These are phyloP conservation scores for Ptycholaimellus sp. DNA, from an alignment of 2,888 invertebrate species.

Conservation along the genomic window DNA sequence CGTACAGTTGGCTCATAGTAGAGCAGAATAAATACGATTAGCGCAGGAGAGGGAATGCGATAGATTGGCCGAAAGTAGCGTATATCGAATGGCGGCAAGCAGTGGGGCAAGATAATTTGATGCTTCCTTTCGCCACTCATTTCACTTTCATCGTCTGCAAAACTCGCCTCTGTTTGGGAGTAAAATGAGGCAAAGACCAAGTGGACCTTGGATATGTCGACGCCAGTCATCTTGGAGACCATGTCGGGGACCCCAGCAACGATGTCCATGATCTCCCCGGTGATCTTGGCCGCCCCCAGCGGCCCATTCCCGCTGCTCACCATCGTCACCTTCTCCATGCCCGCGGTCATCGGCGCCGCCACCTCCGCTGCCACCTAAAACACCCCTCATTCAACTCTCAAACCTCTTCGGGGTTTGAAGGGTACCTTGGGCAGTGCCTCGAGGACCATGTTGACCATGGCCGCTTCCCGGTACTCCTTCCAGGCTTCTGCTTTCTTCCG, in stretches of 20 bases:
- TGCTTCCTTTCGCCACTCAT: no score
- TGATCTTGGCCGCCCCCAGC: constrained; percentile 73
- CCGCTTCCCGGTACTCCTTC: constrained; percentile 80
- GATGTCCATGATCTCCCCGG: constrained; percentile 73
- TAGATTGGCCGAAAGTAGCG: no score
- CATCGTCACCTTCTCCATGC: constrained; percentile 73
- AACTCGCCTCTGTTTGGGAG: no score
- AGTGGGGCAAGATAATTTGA: no score
- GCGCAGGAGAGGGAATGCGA: no score
- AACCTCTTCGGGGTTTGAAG: no score
- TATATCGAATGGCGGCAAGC: no score
- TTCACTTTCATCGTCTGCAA: no score
- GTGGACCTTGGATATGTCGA: constrained; percentile 49
- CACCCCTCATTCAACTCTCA: no score
- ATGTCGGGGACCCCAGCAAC: constrained; percentile 70
- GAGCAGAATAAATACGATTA: no score
- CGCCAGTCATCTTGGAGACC: constrained; percentile 71
- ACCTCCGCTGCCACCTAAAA: constrained; percentile 74
- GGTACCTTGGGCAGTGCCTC: constrained; percentile 73
- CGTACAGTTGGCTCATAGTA: no score
- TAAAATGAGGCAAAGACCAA: no score
- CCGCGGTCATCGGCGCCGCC: constrained; percentile 72
- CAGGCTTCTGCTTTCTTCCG: constrained; percentile 85
- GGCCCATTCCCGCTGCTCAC: constrained; percentile 64
- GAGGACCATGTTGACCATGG: constrained; percentile 84